A percentile compares a stretch with the other conserved stretches of the same genome.
phyloP scores from a whole-genome alignment of 1,140 invertebrate genomes.

The Solen grandis region DNA sequence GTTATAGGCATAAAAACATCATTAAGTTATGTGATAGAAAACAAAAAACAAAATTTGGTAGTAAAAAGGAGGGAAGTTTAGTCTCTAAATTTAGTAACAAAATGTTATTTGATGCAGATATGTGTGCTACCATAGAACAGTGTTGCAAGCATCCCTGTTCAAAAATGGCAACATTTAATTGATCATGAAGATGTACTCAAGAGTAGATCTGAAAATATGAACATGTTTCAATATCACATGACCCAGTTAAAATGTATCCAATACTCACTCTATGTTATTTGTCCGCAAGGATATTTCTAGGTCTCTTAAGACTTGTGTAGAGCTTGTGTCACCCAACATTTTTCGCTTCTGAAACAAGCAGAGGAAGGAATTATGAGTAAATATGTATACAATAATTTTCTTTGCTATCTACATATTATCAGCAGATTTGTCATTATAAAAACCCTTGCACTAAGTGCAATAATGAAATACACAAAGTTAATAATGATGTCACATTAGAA shows the following conservation, averaged over 20 bases:
- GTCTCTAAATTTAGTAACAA: neutral
- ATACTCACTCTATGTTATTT: slow-evolving; percentile 98
- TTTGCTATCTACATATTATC: no score
- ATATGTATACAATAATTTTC: no score
- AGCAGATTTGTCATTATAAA: no score
- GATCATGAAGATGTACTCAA: neutral
- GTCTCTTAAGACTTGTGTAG: slow-evolving; percentile 98
- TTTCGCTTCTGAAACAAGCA: slow-evolving; percentile 83
- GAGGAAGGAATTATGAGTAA: no score
- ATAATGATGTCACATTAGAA: no score
- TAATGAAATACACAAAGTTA: no score
- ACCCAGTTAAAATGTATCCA: no score
- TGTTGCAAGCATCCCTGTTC: no score
- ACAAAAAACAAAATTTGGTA: neutral
- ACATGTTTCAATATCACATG: neutral
- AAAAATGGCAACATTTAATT: neutral
- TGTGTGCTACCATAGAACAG: no score
- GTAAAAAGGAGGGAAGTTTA: neutral
- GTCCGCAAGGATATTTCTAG: slow-evolving; percentile 99
- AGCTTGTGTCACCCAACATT: slow-evolving; percentile 97
- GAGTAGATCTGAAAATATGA: neutral
- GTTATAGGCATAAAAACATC: no score
- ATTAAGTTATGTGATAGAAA: no score
- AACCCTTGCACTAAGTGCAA: no score
- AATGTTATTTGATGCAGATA: neutral